Percentiles rank a stretch among this genome's conserved stretches.
phyloP scores from a whole-genome alignment of 2,113 vertebrate genomes.

The Tragelaphus imberbis region DNA sequence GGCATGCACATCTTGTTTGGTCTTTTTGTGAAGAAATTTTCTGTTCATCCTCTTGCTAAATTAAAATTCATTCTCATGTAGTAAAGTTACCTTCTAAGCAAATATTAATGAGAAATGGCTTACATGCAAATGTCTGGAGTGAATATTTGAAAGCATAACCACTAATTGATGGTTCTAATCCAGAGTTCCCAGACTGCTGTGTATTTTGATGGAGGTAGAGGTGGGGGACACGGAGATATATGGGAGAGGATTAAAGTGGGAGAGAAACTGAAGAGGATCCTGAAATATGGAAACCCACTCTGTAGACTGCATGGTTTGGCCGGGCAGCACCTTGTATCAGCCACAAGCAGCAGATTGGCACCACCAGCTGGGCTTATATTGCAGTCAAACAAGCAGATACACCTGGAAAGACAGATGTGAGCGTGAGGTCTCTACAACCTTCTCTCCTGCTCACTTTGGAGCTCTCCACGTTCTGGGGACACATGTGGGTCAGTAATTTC shows the following conservation, averaged over 20 bases:
- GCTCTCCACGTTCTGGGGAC: background rate
- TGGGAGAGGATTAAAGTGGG: background rate
- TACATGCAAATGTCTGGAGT: background rate
- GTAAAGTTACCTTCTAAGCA: background rate
- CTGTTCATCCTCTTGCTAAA: background rate
- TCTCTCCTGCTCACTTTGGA: background rate
- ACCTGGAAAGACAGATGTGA: background rate
- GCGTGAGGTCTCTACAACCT: background rate
- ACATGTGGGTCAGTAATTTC: background rate
- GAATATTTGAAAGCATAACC: background rate
- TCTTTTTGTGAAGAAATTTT: background rate
- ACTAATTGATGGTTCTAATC: background rate
- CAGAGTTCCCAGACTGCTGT: background rate
- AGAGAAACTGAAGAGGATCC: background rate
- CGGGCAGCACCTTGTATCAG: background rate
- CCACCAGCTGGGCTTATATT: background rate
- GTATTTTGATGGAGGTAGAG: background rate
- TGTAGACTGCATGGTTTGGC: background rate
- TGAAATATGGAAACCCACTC: background rate
- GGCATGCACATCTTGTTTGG: background rate
- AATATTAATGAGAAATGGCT: background rate
- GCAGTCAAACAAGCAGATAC: background rate
- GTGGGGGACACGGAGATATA: accelerated
- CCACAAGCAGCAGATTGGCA: background rate
- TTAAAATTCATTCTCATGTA: background rate